Base-by-base conservation (phyloP, 2,113 vertebrate genomes). In the Paradoxurus hermaphroditus region DNA sequence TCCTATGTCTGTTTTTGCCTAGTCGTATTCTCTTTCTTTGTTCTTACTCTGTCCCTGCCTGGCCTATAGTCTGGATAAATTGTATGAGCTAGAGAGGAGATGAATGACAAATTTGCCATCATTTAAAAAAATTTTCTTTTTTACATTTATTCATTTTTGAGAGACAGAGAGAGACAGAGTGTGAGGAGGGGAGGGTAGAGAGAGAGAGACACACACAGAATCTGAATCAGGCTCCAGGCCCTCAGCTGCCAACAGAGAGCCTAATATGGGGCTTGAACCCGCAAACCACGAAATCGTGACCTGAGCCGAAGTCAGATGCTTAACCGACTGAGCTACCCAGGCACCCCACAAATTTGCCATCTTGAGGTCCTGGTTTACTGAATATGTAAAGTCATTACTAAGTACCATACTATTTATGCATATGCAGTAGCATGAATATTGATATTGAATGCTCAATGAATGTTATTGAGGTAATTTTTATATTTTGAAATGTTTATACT, bases 1-100 rank as follows among this genome's bases (percentile, higher is more conserved):
- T 67, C 73, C 41, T 91, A 13, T 87, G 62, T 93, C 73, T 94
- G 31, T 78, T 96, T 96, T 94, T 93, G 36, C 41, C 7, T 94
- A n/a, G 31, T 73, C 51, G 34, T 92, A 5, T 67, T 81, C 36
- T 46, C 59, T 92, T 73, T 89, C 53, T 92, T 93, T 88, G 73
- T 86, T 95, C 34, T 34, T 1, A 49, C n/a, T 65, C 41, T 59
- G 83, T 16, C 10, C 41, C 36, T 77, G 16, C 23, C 41, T 34
- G 82, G 34, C 63, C 21, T 95, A 27, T 68, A 59, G 34, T 97
- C 59, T 85, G 39, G 7, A 65, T 95, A 62, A 84, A 78, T 44
- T 93, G 44, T 53, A 73, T 82, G 19, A 93, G 3, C 18, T 49
- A 81, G 36, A 36, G 62, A 59, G 49, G 8, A 51, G 19, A 79